These are phyloP conservation scores for Pogona vitticeps DNA, from an alignment of 2,113 vertebrate genomes.

Conservation along the genomic window DNA sequence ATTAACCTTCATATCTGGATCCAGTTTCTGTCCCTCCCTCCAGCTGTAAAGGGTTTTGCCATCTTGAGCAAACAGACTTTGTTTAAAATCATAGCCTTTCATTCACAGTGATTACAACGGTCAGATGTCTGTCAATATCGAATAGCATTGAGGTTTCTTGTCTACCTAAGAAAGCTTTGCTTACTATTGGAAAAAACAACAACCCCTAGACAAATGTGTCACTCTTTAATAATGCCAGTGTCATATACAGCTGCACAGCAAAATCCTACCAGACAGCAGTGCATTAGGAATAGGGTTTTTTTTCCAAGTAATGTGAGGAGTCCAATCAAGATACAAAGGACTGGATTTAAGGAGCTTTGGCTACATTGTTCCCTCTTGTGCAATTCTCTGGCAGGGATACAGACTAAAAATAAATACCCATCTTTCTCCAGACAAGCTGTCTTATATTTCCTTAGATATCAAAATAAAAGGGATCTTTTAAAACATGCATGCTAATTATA, in stretches of 20 bases:
- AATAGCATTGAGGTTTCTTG: background rate
- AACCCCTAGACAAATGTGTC: background rate
- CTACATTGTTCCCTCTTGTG: background rate
- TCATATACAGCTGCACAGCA: background rate
- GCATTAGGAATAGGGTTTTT: background rate
- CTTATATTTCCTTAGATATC: background rate
- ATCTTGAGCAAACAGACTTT: too few species aligned
- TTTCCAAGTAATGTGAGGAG: background rate
- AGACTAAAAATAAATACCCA: background rate
- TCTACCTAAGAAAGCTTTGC: background rate
- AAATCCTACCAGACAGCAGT: background rate
- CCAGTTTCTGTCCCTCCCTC: background rate
- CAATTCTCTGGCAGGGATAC: background rate
- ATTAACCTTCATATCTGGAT: background rate
- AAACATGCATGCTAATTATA: background rate
- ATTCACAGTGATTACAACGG: background rate
- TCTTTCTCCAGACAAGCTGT: background rate
- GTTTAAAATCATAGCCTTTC: background rate
- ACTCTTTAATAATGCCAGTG: background rate
- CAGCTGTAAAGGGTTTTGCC: background rate
- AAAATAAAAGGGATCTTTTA: background rate
- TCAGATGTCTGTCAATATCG: background rate
- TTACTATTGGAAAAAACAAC: background rate
- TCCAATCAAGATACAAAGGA: background rate
- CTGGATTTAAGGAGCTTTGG: background rate